Conservation (phyloP, 2,888 invertebrate species). For the Linnaemya vulpina region DNA sequence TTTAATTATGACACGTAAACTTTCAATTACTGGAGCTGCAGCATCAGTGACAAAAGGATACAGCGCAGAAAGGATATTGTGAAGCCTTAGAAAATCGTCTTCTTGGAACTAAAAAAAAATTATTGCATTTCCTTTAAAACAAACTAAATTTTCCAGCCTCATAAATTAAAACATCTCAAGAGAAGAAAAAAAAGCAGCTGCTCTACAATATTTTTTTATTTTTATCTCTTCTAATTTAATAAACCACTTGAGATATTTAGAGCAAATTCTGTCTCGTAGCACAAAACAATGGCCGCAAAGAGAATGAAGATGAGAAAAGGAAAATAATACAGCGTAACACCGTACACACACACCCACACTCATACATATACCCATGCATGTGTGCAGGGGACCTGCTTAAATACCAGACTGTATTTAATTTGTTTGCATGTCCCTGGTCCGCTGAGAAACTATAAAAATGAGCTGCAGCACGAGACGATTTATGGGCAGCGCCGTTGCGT, state of each 20-base stretch:
- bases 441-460: conserved; percentile 19
- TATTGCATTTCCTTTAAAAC: background rate
- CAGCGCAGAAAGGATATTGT: too few species aligned
- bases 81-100: too few species aligned
- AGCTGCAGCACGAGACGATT: background rate
- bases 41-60: too few species aligned
- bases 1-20: too few species aligned
- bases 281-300: background rate
- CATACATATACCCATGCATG: too few species aligned
- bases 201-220: background rate
- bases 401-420: background rate
- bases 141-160: background rate
- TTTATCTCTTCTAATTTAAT: background rate
- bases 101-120: background rate
- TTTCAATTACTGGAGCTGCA: too few species aligned
- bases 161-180: background rate
- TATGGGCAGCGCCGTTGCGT: background rate
- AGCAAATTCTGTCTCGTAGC: background rate
- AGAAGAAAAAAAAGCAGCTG: background rate
- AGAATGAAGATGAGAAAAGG: background rate
- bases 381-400: background rate
- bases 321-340: background rate
- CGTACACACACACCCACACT: too few species aligned
- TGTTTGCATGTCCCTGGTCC: background rate
- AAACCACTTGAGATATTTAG: conserved; percentile 8